Evolutionary conservation across 1,140 invertebrate species (phyloP), one percentile per base, ranked within the genome.

Genomic region (Leptinotarsa lineolata): DNA sequence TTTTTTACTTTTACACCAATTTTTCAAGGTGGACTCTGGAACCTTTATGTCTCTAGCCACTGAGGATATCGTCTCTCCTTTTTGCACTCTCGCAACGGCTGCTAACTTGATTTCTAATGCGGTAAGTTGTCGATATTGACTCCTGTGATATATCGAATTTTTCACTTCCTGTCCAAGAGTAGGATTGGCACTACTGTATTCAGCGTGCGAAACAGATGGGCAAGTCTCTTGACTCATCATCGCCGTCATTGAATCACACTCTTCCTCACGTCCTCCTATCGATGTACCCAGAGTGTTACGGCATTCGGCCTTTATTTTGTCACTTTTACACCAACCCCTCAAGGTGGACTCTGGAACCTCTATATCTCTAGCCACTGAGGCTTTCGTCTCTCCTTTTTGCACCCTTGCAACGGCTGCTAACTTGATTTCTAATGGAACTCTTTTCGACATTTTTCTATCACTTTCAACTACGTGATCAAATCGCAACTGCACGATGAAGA

Each of bases 251-350:
- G n/a, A n/a, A n/a, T n/a, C n/a, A n/a, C n/a, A n/a, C n/a, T n/a
- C n/a, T n/a, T n/a, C n/a, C n/a, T n/a, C n/a, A n/a, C n/a, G n/a
- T n/a, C n/a, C n/a, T n/a, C n/a, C n/a, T n/a, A n/a, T n/a, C n/a
- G n/a, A n/a, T n/a, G n/a, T 91, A 89, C 13, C 89, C 86, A 0
- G 90, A 90, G 87, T 92, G 90, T 64, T 89, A 90, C 2, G 90
- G 88, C 2, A 94, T 88, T 79, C 94, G 94, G 73, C 92, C n/a
- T n/a, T n/a, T n/a, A n/a, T n/a, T n/a, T n/a, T 89, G 79, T 93
- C 92, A 76, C 93, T 92, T 81, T 95, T 95, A 84, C 93, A 95
- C 93, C 93, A 95, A 20, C 93, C 93, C 0, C 93, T 86, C 1
- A 95, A 83, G 0, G 93, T 95, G 0, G 92, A 94, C 82, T 95